Percentiles rank a stretch among this genome's conserved stretches.
These are phyloP conservation scores for Gymnocheta viridis DNA, from an alignment of 2,888 invertebrate species.

Conservation along the genomic window DNA sequence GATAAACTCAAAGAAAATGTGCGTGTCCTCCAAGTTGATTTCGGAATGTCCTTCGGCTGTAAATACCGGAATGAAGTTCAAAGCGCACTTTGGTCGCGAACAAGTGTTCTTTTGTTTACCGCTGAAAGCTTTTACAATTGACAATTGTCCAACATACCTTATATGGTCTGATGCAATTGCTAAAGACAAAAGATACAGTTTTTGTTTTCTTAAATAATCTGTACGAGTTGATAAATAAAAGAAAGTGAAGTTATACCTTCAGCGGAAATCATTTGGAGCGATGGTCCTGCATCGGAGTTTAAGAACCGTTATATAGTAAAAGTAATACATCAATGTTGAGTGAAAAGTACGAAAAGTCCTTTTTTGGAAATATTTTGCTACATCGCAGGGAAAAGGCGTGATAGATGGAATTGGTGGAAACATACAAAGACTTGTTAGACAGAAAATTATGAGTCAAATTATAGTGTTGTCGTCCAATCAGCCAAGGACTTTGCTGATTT, in stretches of 20 bases:
- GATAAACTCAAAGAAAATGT: slow-evolving; percentile 35
- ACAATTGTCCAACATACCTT: slow-evolving; percentile 30
- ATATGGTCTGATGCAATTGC: slow-evolving; percentile 38
- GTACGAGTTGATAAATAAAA: slow-evolving; percentile 13
- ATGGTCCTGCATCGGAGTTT: slow-evolving; percentile 25
- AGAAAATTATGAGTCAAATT: slow-evolving; percentile 52
- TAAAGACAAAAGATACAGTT: slow-evolving; percentile 24
- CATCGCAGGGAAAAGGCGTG: no score
- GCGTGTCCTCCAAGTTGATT: slow-evolving; percentile 43
- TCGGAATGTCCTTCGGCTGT: slow-evolving; percentile 37
- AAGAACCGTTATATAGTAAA: slow-evolving; percentile 22
- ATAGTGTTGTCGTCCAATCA: slow-evolving; percentile 36
- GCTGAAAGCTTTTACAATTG: slow-evolving; percentile 37
- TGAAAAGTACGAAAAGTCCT: slow-evolving; percentile 39
- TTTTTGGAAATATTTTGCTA: slow-evolving; percentile 56
- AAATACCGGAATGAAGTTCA: slow-evolving; percentile 43
- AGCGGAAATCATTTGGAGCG: slow-evolving; percentile 1
- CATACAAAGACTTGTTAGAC: slow-evolving; percentile 38
- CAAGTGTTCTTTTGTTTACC: slow-evolving; percentile 37
- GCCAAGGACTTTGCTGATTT: slow-evolving; percentile 47
- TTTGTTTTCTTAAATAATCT: slow-evolving; percentile 9
- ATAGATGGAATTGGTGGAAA: slow-evolving; percentile 44
- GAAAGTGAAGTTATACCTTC: slow-evolving; percentile 24
- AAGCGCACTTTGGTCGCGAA: slow-evolving; percentile 17
- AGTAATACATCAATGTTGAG: no score